Evolutionary conservation across 2,797 vertebrate genomes (phyloP).

Genomic region (Acrossocheilus fasciatus): DNA sequence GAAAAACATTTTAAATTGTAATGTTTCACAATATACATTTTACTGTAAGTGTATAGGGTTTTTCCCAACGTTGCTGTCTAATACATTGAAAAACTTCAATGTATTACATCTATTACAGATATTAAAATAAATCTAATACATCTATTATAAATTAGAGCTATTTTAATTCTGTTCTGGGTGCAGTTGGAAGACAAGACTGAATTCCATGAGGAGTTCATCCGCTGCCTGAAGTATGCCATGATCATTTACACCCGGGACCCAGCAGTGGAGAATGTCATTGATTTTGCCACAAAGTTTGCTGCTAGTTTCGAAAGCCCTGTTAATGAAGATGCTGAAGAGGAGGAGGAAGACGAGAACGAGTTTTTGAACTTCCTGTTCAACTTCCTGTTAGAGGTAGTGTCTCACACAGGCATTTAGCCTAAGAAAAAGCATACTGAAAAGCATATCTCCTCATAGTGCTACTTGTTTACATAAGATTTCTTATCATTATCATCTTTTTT

Average conservation of each 20-base stretch:
- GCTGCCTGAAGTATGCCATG: constrained; percentile 90
- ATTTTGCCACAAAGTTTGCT: constrained; percentile 90
- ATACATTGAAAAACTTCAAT: too few relatives aligned
- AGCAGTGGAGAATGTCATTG: constrained; percentile 87
- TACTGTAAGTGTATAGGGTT: too few relatives aligned
- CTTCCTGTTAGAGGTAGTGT: constrained; percentile 90
- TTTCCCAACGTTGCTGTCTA: not conserved
- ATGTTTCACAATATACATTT: not conserved
- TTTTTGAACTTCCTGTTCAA: constrained; percentile 89
- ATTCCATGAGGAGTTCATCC: constrained; percentile 90
- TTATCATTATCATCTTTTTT: not conserved
- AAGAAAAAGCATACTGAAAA: not conserved
- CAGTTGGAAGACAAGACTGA: constrained; percentile 85
- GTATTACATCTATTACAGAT: too few relatives aligned
- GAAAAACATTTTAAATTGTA: not conserved
- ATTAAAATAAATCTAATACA: too few relatives aligned
- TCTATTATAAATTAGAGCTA: too few relatives aligned
- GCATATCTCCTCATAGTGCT: not conserved
- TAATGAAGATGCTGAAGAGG: constrained; percentile 66
- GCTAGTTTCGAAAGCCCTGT: constrained; percentile 83
- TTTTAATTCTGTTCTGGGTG: constrained; percentile 31
- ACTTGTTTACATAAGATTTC: not conserved
- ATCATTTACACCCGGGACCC: constrained; percentile 92
- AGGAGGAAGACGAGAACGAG: constrained; percentile 75
- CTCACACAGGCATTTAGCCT: not conserved